These are phyloP conservation scores for Selenia dentaria DNA, from an alignment of 2,888 invertebrate species.

Conservation along the genomic window DNA sequence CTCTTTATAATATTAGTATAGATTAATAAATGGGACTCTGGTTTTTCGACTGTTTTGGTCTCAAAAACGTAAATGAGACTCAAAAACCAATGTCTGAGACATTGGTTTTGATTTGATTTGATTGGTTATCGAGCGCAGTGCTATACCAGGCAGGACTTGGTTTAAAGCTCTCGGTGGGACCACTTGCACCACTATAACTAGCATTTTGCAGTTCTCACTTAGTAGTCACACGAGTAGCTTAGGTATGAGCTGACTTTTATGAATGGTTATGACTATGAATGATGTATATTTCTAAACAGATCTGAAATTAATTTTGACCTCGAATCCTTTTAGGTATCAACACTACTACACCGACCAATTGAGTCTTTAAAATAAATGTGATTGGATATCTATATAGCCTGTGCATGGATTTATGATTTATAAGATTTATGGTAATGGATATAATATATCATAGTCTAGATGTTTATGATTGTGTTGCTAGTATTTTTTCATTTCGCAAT, in stretches of 20 bases:
- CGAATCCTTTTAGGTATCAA: background rate
- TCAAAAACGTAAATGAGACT: too few relatives aligned
- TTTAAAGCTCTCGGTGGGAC: too few relatives aligned
- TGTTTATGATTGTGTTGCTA: conserved; percentile 13
- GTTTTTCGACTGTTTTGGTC: too few relatives aligned
- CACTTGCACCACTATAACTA: too few relatives aligned
- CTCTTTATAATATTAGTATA: too few relatives aligned
- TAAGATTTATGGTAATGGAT: conserved; percentile 16
- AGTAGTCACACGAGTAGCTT: background rate
- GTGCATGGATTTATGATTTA: conserved; percentile 6
- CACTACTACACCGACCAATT: too few relatives aligned
- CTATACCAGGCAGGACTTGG: too few relatives aligned
- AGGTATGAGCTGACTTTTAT: background rate
- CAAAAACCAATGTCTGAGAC: too few relatives aligned
- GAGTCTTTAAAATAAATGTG: conserved; percentile 1
- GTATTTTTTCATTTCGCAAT: background rate
- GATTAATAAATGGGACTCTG: too few relatives aligned
- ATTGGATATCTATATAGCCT: conserved; percentile 7
- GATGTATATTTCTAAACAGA: background rate
- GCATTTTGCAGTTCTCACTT: too few relatives aligned
- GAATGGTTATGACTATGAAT: background rate
- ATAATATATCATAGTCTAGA: conserved; percentile 9
- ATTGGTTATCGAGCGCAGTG: too few relatives aligned
- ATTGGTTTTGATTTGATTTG: too few relatives aligned
- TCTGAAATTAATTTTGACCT: background rate